These are phyloP conservation scores for Caenorhabditis brenneri DNA, from an alignment of 1,140 invertebrate species.

Conservation along the genomic window DNA sequence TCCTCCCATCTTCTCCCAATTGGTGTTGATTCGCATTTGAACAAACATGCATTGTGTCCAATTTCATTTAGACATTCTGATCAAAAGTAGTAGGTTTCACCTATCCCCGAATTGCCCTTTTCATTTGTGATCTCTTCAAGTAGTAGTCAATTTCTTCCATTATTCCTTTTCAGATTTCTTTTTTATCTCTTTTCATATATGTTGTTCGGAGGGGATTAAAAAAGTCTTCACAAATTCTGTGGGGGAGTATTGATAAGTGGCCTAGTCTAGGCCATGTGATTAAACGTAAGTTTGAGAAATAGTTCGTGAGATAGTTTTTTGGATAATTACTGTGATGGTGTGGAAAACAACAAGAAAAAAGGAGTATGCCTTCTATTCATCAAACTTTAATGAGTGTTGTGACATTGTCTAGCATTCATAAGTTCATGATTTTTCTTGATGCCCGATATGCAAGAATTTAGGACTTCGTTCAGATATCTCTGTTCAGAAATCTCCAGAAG, in stretches of 20 bases:
- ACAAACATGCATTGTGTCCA: constrained; percentile 4
- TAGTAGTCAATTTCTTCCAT: not conserved
- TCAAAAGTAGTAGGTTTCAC: not conserved
- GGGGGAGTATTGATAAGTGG: not conserved
- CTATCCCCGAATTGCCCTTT: not conserved
- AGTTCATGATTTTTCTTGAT: too few relatives aligned
- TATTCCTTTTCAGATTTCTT: not conserved
- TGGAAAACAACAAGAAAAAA: not conserved
- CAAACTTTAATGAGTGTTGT: not conserved
- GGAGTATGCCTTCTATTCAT: not conserved
- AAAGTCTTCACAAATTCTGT: not conserved
- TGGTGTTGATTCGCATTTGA: not conserved
- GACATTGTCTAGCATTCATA: too few relatives aligned
- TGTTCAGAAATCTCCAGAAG: too few relatives aligned
- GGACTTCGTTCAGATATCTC: too few relatives aligned
- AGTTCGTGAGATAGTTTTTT: not conserved
- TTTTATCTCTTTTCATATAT: not conserved
- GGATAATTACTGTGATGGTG: not conserved
- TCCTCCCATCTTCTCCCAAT: not conserved
- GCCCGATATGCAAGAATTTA: too few relatives aligned
- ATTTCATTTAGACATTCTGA: not conserved
- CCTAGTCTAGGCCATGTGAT: not conserved
- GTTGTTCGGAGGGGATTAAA: constrained; percentile 22
- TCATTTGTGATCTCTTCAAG: constrained; percentile 9
- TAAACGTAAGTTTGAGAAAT: not conserved